Conservation (phyloP, 2,888 invertebrate genomes). For the Cosmia pyralina region DNA sequence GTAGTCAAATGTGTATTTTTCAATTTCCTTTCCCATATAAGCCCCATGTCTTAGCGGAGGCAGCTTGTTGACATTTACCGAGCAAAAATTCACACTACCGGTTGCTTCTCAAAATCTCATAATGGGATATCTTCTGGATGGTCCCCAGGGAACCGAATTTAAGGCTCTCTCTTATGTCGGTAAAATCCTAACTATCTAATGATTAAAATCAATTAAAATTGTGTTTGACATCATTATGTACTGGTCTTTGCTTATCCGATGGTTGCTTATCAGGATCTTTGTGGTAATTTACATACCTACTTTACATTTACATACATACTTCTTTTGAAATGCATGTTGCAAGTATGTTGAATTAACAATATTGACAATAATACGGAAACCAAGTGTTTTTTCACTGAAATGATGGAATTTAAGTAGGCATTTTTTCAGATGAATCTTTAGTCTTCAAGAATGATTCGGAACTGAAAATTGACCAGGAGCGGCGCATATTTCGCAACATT, state of each 20-base stretch:
- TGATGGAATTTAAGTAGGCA: background rate
- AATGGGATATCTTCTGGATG: background rate
- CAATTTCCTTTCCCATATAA: background rate
- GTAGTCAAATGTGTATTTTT: background rate
- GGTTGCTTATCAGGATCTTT: background rate
- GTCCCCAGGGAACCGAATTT: background rate
- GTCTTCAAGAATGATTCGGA: background rate
- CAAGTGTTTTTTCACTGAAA: background rate
- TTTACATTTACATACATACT: too few species aligned
- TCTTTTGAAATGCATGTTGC: background rate
- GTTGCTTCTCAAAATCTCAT: background rate
- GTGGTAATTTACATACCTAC: background rate
- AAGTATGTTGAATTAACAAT: background rate
- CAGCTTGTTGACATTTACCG: background rate
- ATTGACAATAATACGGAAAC: background rate
- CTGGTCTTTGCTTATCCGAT: background rate
- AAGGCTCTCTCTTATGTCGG: background rate
- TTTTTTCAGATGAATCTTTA: background rate
- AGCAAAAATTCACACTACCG: background rate
- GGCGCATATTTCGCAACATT: constrained; percentile 15
- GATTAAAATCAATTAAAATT: background rate
- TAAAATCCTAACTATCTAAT: background rate
- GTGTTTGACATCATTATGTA: background rate
- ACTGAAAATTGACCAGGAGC: background rate
- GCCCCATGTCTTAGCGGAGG: background rate